Evolutionary conservation across 2,888 invertebrate genomes (phyloP).

Genomic region (Caenorhabditis macrosperma): DNA sequence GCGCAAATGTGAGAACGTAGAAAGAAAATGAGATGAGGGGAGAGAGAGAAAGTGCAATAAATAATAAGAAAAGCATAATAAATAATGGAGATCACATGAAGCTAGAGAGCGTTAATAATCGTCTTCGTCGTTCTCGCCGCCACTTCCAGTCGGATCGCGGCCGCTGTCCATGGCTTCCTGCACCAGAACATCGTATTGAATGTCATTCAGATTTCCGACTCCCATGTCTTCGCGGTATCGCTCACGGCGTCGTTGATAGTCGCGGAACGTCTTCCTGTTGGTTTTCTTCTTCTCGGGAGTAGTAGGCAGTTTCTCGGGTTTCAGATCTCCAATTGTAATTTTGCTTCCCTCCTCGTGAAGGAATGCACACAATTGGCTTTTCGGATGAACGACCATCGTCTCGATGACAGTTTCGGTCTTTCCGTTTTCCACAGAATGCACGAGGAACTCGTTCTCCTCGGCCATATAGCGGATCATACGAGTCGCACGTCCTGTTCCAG

Average conservation of each 20-base stretch:
- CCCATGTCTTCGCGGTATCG: slow-evolving; percentile 30
- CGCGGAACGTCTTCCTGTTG: slow-evolving; percentile 36
- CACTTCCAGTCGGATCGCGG: slow-evolving; percentile 8
- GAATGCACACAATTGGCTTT: slow-evolving; percentile 23
- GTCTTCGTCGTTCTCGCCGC: slow-evolving; percentile 6
- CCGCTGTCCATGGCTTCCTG: slow-evolving; percentile 49
- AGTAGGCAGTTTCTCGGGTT: not conserved
- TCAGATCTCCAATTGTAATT: slow-evolving; percentile 45
- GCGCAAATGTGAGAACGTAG: slow-evolving; percentile 22
- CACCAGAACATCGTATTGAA: slow-evolving; percentile 50
- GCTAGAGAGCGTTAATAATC: not conserved
- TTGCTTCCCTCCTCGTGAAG: slow-evolving; percentile 37
- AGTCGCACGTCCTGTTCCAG: slow-evolving; percentile 4
- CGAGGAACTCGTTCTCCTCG: slow-evolving; percentile 7
- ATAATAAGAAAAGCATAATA: not conserved
- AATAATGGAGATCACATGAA: not conserved
- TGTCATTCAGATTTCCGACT: slow-evolving; percentile 20
- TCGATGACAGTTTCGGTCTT: slow-evolving; percentile 23
- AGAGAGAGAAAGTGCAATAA: not conserved
- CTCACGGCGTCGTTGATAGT: slow-evolving; percentile 47
- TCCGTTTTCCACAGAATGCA: slow-evolving; percentile 4
- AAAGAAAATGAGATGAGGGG: not conserved
- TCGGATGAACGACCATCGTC: slow-evolving; percentile 24
- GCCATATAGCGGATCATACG: slow-evolving; percentile 16
- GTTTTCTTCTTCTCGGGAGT: not conserved